phyloP scores from a whole-genome alignment of 2,113 vertebrate species.

The Paraplagusia blochii region DNA sequence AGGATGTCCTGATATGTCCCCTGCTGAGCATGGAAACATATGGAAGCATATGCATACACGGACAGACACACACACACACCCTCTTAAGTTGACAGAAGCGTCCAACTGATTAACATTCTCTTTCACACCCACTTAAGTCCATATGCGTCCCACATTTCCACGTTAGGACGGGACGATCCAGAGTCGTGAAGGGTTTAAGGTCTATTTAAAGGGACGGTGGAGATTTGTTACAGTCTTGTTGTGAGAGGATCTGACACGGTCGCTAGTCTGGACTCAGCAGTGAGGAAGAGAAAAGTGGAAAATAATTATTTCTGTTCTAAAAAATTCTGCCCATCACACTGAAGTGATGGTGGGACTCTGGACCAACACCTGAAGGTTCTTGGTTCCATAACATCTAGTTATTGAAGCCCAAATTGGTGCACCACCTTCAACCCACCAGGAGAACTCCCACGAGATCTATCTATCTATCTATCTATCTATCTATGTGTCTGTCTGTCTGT shows the following conservation, averaged over 20 bases:
- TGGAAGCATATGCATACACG: slow-evolving; percentile 19
- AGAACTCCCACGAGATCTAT: too few relatives aligned
- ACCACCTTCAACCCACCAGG: too few relatives aligned
- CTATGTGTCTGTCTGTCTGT: too few relatives aligned
- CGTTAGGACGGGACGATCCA: slow-evolving; percentile 10
- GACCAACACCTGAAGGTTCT: too few relatives aligned
- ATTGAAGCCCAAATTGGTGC: too few relatives aligned
- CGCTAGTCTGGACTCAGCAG: too few relatives aligned
- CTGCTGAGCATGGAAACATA: slow-evolving; percentile 39
- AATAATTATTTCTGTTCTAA: too few relatives aligned
- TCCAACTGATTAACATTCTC: slow-evolving; percentile 54
- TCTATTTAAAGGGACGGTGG: background rate
- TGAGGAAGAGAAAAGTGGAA: too few relatives aligned
- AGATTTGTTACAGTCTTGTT: background rate
- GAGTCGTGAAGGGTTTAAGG: slow-evolving; percentile 18
- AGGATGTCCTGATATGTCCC: slow-evolving; percentile 39
- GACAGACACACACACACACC: background rate
- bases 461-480: too few relatives aligned
- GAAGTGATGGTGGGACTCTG: too few relatives aligned
- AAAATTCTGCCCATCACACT: too few relatives aligned
- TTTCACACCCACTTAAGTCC: slow-evolving; percentile 50
- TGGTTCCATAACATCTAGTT: too few relatives aligned
- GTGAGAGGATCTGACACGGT: background rate
- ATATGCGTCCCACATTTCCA: slow-evolving; percentile 44
- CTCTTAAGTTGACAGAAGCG: slow-evolving; percentile 26